These are phyloP conservation scores for Sphaeridia pumilis DNA, from an alignment of 2,888 invertebrate genomes.

Conservation along the genomic window DNA sequence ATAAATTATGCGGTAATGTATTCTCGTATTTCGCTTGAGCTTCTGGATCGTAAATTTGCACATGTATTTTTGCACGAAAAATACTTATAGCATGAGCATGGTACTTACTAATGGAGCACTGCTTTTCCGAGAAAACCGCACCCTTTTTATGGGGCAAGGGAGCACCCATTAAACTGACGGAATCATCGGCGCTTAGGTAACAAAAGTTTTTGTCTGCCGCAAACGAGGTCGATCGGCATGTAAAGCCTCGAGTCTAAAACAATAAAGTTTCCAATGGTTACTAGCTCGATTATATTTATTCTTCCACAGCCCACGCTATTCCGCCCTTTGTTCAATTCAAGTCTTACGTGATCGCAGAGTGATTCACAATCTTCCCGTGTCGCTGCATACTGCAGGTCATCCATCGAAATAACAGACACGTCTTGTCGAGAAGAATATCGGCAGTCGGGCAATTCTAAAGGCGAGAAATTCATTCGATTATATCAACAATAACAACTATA, in stretches of 20 bases:
- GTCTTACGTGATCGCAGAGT: constrained; percentile 40
- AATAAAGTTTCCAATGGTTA: background rate
- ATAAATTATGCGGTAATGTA: background rate
- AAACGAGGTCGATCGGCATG: constrained; percentile 41
- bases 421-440: constrained; percentile 40
- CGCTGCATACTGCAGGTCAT: constrained; percentile 41
- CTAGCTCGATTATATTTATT: background rate
- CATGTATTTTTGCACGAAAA: background rate
- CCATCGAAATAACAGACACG: constrained; percentile 41
- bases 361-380: constrained; percentile 41
- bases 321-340: background rate
- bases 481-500: too few relatives aligned
- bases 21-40: background rate
- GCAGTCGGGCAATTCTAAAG: constrained; percentile 41
- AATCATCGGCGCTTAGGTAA: constrained; percentile 43
- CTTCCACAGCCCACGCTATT: background rate
- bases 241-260: constrained; percentile 39
- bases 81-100: background rate
- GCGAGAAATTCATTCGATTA: too few relatives aligned
- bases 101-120: constrained; percentile 40
- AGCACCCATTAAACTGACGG: constrained; percentile 39
- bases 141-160: constrained; percentile 37
- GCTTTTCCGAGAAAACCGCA: constrained; percentile 40
- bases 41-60: background rate
- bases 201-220: constrained; percentile 40